A percentile compares a stretch with the other conserved stretches of the same genome.
These are phyloP conservation scores for Brevipalpus yothersi DNA, from an alignment of 1,140 invertebrate genomes.

Conservation along the genomic window DNA sequence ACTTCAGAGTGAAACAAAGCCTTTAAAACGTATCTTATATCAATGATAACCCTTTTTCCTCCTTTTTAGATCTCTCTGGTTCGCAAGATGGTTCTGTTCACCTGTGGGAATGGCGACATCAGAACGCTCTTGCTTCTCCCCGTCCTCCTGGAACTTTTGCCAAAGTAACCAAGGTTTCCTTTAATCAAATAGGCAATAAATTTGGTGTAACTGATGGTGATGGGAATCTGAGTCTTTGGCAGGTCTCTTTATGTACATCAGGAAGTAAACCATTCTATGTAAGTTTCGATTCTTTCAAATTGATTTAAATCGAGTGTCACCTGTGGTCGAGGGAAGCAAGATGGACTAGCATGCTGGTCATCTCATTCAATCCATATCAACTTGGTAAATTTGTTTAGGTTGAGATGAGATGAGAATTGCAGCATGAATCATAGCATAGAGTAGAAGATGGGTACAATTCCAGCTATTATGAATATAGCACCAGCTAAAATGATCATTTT, in stretches of 20 bases:
- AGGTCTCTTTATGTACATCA: constrained; percentile 58
- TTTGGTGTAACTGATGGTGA: constrained; percentile 74
- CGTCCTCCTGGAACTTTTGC: constrained; percentile 69
- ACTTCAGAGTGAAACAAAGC: background rate
- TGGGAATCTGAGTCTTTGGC: constrained; percentile 48
- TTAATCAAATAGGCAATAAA: constrained; percentile 92
- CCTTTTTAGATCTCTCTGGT: constrained; percentile 59
- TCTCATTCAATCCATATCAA: too few species aligned
- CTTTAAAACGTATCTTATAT: background rate
- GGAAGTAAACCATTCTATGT: constrained; percentile 81
- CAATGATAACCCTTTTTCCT: constrained; percentile 4
- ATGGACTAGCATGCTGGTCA: too few species aligned
- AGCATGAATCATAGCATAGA: too few species aligned
- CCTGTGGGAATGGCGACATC: constrained; percentile 93
- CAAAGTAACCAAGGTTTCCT: constrained; percentile 82
- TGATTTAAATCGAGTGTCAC: background rate
- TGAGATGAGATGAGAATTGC: too few species aligned
- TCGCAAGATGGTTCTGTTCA: constrained; percentile 90
- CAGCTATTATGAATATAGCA: too few species aligned
- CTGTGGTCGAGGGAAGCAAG: background rate
- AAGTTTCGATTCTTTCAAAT: constrained; percentile 24
- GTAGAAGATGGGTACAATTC: too few species aligned
- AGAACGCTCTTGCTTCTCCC: constrained; percentile 60
- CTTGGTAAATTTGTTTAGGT: too few species aligned
- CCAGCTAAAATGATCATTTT: too few species aligned